A percentile compares a stretch with the other conserved stretches of the same genome.
Conservation (phyloP, 1,140 invertebrate species). For the Aphaenogaster ashmeadi region DNA sequence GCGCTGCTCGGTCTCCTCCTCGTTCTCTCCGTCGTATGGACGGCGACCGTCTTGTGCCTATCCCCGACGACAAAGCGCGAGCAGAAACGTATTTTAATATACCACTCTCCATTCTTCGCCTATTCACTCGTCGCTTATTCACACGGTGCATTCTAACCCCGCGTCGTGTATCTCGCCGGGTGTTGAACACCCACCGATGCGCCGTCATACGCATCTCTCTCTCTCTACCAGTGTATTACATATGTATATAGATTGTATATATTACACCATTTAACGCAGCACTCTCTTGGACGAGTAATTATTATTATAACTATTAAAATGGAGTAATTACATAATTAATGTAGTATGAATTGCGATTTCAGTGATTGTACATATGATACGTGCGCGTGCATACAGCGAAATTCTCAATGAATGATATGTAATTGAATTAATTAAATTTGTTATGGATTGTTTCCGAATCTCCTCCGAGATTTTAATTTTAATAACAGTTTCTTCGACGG, state of each 20-base stretch:
- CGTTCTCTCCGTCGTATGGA: conserved; percentile 4
- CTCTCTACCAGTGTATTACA: conserved; percentile 20
- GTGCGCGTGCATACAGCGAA: neutral
- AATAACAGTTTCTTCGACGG: neutral
- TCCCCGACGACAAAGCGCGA: conserved; percentile 34
- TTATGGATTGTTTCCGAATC: neutral
- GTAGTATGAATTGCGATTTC: neutral
- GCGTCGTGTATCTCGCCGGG: conserved; percentile 9
- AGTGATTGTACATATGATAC: neutral
- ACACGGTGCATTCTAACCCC: conserved; percentile 41
- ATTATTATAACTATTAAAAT: conserved; percentile 23
- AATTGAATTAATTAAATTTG: conserved; percentile 25
- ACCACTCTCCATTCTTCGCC: conserved; percentile 42
- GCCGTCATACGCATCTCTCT: conserved; percentile 7
- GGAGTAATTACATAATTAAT: conserved; percentile 18
- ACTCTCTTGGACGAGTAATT: neutral
- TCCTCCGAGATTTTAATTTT: neutral
- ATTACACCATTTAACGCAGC: conserved; percentile 13
- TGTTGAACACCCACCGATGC: conserved; percentile 32
- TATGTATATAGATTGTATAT: conserved; percentile 48
- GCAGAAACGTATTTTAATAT: conserved; percentile 58
- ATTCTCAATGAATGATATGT: neutral
- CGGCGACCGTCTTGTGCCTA: conserved; percentile 6
- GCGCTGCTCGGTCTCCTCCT: neutral
- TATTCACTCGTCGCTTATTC: conserved; percentile 57